Evolutionary conservation across 2,888 invertebrate genomes (phyloP), one percentile per base, ranked within the genome.

Genomic region (Acleris emargana): DNA sequence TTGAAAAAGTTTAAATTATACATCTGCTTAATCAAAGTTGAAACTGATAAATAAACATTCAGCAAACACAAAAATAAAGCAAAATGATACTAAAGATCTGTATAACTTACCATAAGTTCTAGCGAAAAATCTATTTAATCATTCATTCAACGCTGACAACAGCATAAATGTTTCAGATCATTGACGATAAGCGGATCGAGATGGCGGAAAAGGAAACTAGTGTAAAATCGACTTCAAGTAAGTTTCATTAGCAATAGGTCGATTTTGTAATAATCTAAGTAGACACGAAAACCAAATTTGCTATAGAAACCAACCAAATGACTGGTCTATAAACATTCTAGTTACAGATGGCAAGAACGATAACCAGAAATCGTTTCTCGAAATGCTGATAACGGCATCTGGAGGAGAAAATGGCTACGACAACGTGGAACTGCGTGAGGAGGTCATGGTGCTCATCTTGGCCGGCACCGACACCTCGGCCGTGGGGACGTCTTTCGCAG

Each of bases 381-480:
- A 53, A 18, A 53, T 53, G 53, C 38, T 53, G 7, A 53, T 53
- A 18, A 17, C 18, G 6, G n/a, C 18, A 5, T 53, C 53, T 20
- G 6, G 38, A 13, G 42, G 42, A 42, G 9, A 13, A 4, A 13
- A 9, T 2, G 13, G 42, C 13, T 42, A 13, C 13, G 13, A 13
- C 13, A 16, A 42, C 42, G 42, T 42, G 13, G 42, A 42, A 13
- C 42, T 42, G 42, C 42, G 42, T 3, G 42, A 42, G 42, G 42
- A 42, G 13, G 13, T 42, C 13, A 2, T 42, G 13, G 42, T 42
- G 42, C 9, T 42, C 13, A 9, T 42, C 42, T 4, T 5, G 42
- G 42, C 42, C 1, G 42, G 42, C 42, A 42, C 42, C 42, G 42
- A 42, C 42, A 42, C 42, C 42, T 42, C 42, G 13, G 42, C 42